Percentiles rank a stretch among this genome's conserved stretches.
Evolutionary conservation across 30 jellyfish, hydroid and myxozoan genomes (phyloP).

Genomic region (Aurelia aurita): DNA sequence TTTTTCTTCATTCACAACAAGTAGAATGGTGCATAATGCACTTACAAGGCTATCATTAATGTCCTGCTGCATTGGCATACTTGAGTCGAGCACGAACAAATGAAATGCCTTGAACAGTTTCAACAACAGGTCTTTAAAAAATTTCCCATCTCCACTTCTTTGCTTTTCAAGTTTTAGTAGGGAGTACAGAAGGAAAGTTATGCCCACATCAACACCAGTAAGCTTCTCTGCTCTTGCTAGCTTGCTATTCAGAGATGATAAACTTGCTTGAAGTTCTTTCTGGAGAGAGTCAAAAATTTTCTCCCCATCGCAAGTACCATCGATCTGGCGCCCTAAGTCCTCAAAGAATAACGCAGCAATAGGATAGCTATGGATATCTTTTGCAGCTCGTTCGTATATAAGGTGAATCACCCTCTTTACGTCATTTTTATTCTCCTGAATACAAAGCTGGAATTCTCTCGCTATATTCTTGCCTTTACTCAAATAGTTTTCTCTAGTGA

Average conservation of each 20-base stretch:
- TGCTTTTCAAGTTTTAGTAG: slow-evolving; percentile 40
- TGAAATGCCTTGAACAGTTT: slow-evolving; percentile 37
- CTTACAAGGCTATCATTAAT: slow-evolving; percentile 24
- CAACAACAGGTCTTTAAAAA: slow-evolving; percentile 42
- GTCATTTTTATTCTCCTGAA: slow-evolving; percentile 18
- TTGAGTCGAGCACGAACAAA: slow-evolving; percentile 25
- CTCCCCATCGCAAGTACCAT: slow-evolving; percentile 35
- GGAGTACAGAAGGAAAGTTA: slow-evolving; percentile 46
- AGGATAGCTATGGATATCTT: slow-evolving; percentile 50
- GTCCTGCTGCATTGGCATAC: slow-evolving; percentile 3
- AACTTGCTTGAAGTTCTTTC: slow-evolving; percentile 45
- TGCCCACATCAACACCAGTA: slow-evolving; percentile 61
- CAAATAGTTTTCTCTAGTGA: slow-evolving; percentile 10
- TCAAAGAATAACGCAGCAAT: slow-evolving; percentile 77
- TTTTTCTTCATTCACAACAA: background rate
- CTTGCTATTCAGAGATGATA: slow-evolving; percentile 39
- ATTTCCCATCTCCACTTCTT: slow-evolving; percentile 37
- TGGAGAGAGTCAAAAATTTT: slow-evolving; percentile 44
- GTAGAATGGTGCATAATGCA: slow-evolving; percentile 39
- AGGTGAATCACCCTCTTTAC: slow-evolving; percentile 26
- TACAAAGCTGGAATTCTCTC: slow-evolving; percentile 16
- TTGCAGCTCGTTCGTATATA: slow-evolving; percentile 63
- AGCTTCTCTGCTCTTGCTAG: slow-evolving; percentile 24
- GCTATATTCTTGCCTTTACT: slow-evolving; percentile 32
- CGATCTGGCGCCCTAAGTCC: slow-evolving; percentile 54